Base-by-base conservation (phyloP, 2,888 invertebrate species). In the Aporophyla nigra region DNA sequence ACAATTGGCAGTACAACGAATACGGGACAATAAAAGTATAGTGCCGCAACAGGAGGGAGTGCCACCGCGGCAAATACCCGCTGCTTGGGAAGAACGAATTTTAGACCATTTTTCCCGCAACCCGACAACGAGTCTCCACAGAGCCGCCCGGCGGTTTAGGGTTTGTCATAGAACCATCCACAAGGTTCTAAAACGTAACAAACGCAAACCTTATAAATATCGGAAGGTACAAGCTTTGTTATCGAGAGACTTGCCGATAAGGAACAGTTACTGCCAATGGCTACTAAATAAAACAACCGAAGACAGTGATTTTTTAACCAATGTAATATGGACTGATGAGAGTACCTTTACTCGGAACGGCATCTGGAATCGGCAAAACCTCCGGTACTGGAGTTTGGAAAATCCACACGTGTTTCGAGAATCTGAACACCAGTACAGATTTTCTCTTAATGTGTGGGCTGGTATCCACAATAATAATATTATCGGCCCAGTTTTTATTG, bases 301-400 rank as follows among this genome's bases (percentile, higher is more conserved):
- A 71, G 63, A 63, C 24, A 46, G 46, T 24, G 0, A 54, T 54
- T 54, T 54, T 7, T 54, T 67, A 54, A 16, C 0, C 1, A 54
- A 67, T 16, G 67, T 67, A 3, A 40, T 54, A 40, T 67, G 67
- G 67, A 54, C 53, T 40, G 67, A 67, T 67, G 53, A 56, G 56
- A 68, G 67, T 68, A 68, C 43, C 43, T 68, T 68, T 68, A 68
- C 67, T 56, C 67, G 67, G 54, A 67, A 67, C 56, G 67, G 24
- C 54, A 68, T 56, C 43, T 67, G 54, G 40, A 67, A 67, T 67
- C 40, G 40, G 19, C 67, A 67, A 27, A 65, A 65, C 65, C 49
- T 49, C 49, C 24, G 49, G 16, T 46, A 46, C 43, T 63, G 43
- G 62, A 46, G 62, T 63, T 24, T 24, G 16, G 43, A 24, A 63